phyloP scores from a whole-genome alignment of 2,888 invertebrate genomes.

The Agrochola lychnidis region DNA sequence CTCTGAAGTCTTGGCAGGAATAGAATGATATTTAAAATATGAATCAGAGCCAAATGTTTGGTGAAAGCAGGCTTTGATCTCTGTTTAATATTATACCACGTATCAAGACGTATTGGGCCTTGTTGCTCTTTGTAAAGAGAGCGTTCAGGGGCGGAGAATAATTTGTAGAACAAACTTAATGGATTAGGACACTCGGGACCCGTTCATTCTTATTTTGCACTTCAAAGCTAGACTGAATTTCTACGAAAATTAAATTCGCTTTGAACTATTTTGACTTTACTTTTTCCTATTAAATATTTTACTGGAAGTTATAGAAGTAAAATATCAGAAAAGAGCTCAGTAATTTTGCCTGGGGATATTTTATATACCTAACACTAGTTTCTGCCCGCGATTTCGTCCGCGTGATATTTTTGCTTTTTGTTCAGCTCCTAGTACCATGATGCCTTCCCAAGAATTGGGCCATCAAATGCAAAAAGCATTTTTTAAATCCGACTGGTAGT shows the following conservation, averaged over 20 bases:
- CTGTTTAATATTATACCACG: background rate
- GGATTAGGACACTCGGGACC: background rate
- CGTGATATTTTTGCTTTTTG: no score
- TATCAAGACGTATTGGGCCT: background rate
- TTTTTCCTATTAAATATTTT: background rate
- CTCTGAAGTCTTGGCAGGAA: background rate
- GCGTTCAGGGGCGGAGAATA: slow-evolving; percentile 15
- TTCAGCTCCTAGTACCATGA: no score
- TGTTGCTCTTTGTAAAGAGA: slow-evolving; percentile 4
- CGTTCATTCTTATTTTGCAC: slow-evolving; percentile 6
- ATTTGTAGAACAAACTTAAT: slow-evolving; percentile 20
- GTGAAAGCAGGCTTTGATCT: background rate
- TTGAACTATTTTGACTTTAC: background rate
- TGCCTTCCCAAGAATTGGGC: no score
- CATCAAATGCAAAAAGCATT: no score
- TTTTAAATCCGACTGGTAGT: no score
- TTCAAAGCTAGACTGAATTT: background rate
- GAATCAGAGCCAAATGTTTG: background rate
- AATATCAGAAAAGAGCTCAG: background rate
- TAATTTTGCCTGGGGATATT: background rate
- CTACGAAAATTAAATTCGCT: background rate
- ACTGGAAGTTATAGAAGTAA: background rate
- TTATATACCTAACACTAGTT: background rate
- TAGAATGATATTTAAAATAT: background rate
- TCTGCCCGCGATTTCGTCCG: no score